A percentile compares a stretch with the other conserved stretches of the same genome.
phyloP scores from a whole-genome alignment of 2,797 vertebrate genomes.

The Gallinago solitaria region DNA sequence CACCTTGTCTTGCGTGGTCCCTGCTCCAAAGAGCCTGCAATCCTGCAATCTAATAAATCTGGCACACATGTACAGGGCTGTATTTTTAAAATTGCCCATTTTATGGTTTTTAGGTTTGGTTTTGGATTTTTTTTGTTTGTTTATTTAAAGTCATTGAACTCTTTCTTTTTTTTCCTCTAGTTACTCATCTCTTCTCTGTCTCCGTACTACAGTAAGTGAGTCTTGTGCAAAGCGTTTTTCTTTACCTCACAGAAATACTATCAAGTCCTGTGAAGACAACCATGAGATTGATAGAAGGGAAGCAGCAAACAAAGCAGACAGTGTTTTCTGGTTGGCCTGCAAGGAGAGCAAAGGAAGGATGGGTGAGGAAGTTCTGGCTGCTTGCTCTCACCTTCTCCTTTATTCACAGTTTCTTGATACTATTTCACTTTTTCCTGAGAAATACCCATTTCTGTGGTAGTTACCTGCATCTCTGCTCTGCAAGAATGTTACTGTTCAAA shows the following conservation, averaged over 20 bases:
- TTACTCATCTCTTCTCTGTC: neutral
- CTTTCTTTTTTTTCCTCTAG: neutral
- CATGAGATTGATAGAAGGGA: neutral
- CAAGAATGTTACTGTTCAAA: neutral
- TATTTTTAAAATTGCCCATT: neutral
- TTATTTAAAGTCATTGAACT: neutral
- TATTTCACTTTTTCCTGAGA: neutral
- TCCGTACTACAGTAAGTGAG: neutral
- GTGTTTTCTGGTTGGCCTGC: neutral
- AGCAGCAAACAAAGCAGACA: neutral
- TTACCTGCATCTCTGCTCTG: neutral
- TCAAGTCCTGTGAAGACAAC: neutral
- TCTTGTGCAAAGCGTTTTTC: neutral
- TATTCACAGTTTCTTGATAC: neutral
- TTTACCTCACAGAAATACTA: neutral
- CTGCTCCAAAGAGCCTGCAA: neutral
- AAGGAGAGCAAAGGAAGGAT: neutral
- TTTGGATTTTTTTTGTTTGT: neutral
- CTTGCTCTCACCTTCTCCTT: neutral
- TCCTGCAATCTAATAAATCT: neutral
- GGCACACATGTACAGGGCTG: neutral
- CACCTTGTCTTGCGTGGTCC: slow-evolving; percentile 14
- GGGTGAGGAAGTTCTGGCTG: neutral
- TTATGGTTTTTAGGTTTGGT: neutral
- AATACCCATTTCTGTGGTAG: neutral